Evolutionary conservation across 2,797 vertebrate genomes (phyloP), one percentile per base, ranked within the genome.

Genomic region (Xenops minutus): DNA sequence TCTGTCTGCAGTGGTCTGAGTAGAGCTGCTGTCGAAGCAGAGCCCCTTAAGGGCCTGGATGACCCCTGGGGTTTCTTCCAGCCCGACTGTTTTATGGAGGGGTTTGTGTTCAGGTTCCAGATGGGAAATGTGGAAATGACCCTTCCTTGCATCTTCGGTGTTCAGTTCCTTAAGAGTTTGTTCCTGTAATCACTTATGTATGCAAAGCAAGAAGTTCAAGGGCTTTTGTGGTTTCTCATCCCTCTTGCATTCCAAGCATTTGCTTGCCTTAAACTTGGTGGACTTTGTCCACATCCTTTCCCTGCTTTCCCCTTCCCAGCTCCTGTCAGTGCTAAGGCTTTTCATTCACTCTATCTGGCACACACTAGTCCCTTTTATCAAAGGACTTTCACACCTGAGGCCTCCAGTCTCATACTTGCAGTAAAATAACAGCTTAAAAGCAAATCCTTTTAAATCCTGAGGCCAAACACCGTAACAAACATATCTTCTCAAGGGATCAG

Each of bases 311-410:
- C 32, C 63, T 84, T 63, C 54, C 64, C 29, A 14, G 58, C 37
- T 96, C 81, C 94, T n/a, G 59, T 49, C 68, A 87, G 93, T 61
- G 71, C 95, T 95, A 93, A 89, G 61, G 96, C 86, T 88, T 85
- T 73, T 94, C 75, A 46, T 87, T 78, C 9, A 1, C 93, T 94
- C 59, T 89, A 24, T 67, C 75, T 88, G 91, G 88, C 91, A 77
- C 87, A 68, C 68, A 94, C 85, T 89, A 75, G 96, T 89, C 82
- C n/a, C 34, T 46, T 94, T 96, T 95, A 97, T 98, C 97, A 97
- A 97, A 98, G 95, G 89, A 89, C 73, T 93, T 94, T 93, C 61
- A 91, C 97, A 98, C 98, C 97, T 98, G 97, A 98, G 97, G 96
- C 97, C 97, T 97, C 63, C 85, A 78, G 84, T 82, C 88, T 64